Evolutionary conservation across 2,113 vertebrate genomes (phyloP).

Genomic region (Phalacrocorax pelagicus): DNA sequence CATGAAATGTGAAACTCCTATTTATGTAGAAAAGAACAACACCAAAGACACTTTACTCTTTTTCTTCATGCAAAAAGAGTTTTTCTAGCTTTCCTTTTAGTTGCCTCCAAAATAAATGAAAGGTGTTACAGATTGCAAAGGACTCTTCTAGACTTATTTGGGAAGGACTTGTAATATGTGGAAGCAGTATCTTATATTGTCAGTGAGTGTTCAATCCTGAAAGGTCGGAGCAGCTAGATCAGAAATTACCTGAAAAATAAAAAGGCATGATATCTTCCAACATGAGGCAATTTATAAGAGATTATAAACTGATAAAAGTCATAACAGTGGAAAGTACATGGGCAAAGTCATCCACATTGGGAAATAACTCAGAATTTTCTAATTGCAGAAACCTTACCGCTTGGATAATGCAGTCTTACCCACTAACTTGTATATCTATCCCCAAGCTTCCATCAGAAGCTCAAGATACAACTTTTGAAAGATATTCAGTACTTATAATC

Average conservation of each 20-base stretch:
- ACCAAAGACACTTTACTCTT: background rate
- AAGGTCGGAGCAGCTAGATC: background rate
- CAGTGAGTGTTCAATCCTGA: background rate
- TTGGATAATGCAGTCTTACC: background rate
- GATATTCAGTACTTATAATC: background rate
- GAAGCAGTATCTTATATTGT: background rate
- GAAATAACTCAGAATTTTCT: background rate
- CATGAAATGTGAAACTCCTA: background rate
- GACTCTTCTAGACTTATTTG: background rate
- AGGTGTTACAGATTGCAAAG: background rate
- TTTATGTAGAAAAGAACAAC: background rate
- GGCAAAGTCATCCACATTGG: background rate
- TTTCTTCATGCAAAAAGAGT: background rate
- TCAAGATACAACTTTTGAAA: background rate
- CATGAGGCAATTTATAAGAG: background rate
- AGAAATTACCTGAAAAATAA: background rate
- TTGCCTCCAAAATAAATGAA: background rate
- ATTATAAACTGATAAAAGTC: background rate
- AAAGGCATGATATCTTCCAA: background rate
- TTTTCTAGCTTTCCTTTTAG: background rate
- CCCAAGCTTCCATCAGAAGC: background rate
- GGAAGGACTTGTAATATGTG: background rate
- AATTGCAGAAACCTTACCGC: background rate
- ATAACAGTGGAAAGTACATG: background rate
- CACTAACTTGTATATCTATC: background rate